Base-by-base conservation (phyloP, 2,888 invertebrate genomes). In the Rhagonycha lutea region DNA sequence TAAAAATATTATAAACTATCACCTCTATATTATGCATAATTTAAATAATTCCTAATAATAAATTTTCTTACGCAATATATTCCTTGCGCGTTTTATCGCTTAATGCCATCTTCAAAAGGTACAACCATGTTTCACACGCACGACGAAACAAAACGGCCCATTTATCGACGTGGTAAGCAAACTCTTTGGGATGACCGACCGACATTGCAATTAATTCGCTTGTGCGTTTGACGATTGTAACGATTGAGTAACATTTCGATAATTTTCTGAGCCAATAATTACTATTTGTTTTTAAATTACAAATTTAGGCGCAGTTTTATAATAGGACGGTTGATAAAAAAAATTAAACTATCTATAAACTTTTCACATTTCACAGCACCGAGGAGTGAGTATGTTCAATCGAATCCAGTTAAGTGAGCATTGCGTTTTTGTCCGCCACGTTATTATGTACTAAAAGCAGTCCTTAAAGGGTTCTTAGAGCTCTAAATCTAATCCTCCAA, bases 251-350 rank as follows among this genome's bases (percentile, higher is more conserved):
- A 47, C 47, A 47, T n/a, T 62, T 62, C 1, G 62, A 62, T 62
- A 62, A 0, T 10, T 62, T 18, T 14, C 62, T 62, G 23, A 14
- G 62, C 23, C 18, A 18, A 23, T 18, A 62, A 62, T 24, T 24
- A 47, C n/a, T 24, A 65, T 65, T 63, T 63, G 24, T 26, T 65
- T 24, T 62, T 14, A 63, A 63, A 63, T 63, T 63, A 69, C 47
- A 75, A 75, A 69, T 67, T 75, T 75, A 18, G 67, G 28, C 69
- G 69, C 70, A 75, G 69, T 47, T 47, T 24, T 63, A 18, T 18
- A 18, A 69, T 72, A 72, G 75, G 75, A 75, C 75, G 75, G 75
- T 72, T 67, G 75, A 63, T 62, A 69, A 75, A 75, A 61, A 75
- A 75, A 68, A 71, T 62, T 61, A 23, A 26, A 72, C 47, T 65